Conservation (phyloP, 2,797 vertebrate genomes). For the Spatula versicolor region DNA sequence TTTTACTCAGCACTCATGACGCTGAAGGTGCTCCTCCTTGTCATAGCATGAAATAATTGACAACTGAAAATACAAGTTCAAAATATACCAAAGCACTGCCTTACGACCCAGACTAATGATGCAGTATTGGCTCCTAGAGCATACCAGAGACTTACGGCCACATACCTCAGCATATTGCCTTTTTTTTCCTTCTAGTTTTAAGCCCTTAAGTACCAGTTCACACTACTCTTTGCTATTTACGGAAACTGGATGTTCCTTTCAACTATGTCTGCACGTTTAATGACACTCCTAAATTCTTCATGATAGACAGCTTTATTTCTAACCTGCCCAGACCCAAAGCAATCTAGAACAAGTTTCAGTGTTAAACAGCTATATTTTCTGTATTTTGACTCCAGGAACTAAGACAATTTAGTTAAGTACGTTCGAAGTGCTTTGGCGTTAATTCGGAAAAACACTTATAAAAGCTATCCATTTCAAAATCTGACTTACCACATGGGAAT, state of each 20-base stretch:
- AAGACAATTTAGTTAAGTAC: neutral
- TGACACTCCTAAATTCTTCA: neutral
- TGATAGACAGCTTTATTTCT: neutral
- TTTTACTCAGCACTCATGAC: neutral
- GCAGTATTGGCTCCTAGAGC: neutral
- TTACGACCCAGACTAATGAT: neutral
- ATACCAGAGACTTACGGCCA: neutral
- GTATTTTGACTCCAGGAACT: neutral
- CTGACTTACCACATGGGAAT: slow-evolving; percentile 92
- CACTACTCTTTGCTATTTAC: neutral
- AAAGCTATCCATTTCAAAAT: neutral
- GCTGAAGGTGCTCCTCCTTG: neutral
- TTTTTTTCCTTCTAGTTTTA: neutral
- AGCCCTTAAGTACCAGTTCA: fast-evolving
- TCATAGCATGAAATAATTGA: neutral
- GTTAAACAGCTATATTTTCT: neutral
- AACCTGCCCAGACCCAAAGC: neutral
- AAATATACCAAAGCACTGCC: neutral
- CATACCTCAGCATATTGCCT: neutral
- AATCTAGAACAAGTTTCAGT: neutral
- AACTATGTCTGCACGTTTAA: no score
- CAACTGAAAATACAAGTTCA: neutral
- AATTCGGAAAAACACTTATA: neutral
- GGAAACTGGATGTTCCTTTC: no score
- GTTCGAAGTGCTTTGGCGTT: neutral